These are phyloP conservation scores for Gortyna flavago DNA, from an alignment of 2,888 invertebrate genomes.

Conservation along the genomic window DNA sequence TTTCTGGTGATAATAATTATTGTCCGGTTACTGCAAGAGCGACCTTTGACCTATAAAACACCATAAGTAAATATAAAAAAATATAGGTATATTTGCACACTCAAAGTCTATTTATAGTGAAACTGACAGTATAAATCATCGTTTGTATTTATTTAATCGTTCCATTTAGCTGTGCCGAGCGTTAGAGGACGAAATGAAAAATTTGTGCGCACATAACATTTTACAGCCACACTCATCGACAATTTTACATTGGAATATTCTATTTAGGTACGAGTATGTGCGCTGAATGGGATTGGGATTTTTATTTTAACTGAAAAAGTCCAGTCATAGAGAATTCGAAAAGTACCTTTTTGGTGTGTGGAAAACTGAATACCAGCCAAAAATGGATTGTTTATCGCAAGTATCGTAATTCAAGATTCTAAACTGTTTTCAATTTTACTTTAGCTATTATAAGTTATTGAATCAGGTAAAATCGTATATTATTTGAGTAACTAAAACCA, in stretches of 20 bases:
- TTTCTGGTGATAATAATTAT: neutral
- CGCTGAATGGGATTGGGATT: neutral
- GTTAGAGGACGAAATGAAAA: slow-evolving; percentile 63
- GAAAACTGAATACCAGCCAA: neutral
- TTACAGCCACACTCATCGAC: slow-evolving; percentile 65
- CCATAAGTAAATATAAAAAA: neutral
- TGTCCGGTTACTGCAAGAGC: neutral
- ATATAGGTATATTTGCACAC: neutral
- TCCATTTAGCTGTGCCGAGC: slow-evolving; percentile 19
- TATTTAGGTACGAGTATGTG: too few relatives aligned
- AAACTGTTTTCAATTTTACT: neutral
- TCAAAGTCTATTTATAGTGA: neutral
- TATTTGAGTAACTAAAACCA: neutral
- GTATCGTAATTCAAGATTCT: too few relatives aligned
- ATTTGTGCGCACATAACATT: slow-evolving; percentile 73
- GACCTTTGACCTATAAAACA: neutral
- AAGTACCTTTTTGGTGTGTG: neutral
- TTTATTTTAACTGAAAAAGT: neutral
- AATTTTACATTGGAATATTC: neutral
- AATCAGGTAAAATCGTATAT: neutral
- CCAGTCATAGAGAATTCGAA: neutral
- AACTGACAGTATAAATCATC: slow-evolving; percentile 20
- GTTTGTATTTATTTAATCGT: slow-evolving; percentile 42
- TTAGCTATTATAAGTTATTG: neutral
- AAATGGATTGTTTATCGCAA: neutral